These are phyloP conservation scores for Bombylius discolor DNA, from an alignment of 2,888 invertebrate genomes.

Conservation along the genomic window DNA sequence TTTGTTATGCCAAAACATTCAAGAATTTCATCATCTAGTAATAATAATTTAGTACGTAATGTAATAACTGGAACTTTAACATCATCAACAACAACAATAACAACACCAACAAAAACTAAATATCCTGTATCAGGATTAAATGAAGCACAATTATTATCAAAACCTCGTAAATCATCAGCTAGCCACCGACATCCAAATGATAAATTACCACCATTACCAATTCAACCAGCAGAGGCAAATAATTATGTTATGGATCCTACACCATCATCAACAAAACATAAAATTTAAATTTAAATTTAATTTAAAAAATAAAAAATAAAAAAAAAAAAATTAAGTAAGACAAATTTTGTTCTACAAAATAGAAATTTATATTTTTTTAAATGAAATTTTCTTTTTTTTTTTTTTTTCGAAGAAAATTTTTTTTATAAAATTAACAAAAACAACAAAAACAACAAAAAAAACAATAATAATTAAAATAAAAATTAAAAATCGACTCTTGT, in stretches of 20 bases:
- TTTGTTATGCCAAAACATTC: conserved; percentile 65
- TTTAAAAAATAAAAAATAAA: too few species aligned
- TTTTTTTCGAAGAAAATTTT: too few species aligned
- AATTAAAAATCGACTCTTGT: too few species aligned
- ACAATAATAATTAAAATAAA: too few species aligned
- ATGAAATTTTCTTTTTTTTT: too few species aligned
- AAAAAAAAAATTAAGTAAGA: too few species aligned
- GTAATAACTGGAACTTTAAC: too few species aligned
- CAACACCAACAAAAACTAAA: conserved; percentile 34
- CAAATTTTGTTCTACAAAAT: too few species aligned
- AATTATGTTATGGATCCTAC: conserved; percentile 47
- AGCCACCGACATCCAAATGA: conserved; percentile 66
- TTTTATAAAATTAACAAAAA: too few species aligned
- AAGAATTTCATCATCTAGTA: conserved; percentile 12
- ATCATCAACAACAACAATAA: conserved; percentile 10
- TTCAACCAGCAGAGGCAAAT: conserved; percentile 50
- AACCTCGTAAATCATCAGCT: conserved; percentile 44
- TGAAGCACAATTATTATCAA: conserved; percentile 44
- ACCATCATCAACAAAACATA: conserved; percentile 31
- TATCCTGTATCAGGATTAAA: conserved; percentile 50
- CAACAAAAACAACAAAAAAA: too few species aligned
- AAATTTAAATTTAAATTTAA: conserved; percentile 20
- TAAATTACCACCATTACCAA: conserved; percentile 55
- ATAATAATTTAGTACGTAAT: conserved; percentile 10
- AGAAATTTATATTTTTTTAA: too few species aligned